Evolutionary conservation across 2,797 vertebrate genomes (phyloP).

Genomic region (Carcharodon carcharias): DNA sequence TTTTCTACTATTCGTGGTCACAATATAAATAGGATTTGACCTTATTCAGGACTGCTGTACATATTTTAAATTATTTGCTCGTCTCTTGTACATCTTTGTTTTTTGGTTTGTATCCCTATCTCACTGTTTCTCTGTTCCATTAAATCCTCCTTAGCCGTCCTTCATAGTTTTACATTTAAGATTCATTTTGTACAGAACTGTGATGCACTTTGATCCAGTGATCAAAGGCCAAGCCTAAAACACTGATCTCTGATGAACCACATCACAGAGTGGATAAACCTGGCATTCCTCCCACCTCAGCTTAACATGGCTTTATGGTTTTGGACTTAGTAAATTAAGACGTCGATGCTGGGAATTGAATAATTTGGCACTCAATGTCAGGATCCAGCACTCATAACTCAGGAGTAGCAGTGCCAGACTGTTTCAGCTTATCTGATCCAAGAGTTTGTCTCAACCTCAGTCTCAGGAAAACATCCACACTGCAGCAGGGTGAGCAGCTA

Average conservation of each 20-base stretch:
- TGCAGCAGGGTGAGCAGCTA: neutral
- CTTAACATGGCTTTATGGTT: neutral
- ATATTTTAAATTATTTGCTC: neutral
- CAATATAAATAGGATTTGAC: neutral
- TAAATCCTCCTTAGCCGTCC: neutral
- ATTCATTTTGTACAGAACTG: neutral
- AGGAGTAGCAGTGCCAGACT: neutral
- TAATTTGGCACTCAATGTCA: neutral
- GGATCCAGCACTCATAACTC: neutral
- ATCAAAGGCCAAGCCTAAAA: neutral
- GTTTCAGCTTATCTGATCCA: neutral
- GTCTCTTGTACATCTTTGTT: neutral
- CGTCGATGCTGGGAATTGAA: neutral
- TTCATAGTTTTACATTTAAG: neutral
- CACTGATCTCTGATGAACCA: neutral
- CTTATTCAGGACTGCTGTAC: neutral
- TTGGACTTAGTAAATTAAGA: neutral
- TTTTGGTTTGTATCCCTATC: neutral
- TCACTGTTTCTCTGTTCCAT: neutral
- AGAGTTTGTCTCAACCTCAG: neutral
- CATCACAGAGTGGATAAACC: neutral
- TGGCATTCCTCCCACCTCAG: neutral
- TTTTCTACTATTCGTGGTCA: neutral
- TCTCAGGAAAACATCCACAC: neutral
- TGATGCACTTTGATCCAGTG: no score